Conservation (phyloP, 2,113 vertebrate species). For the Toxotes chatareus region DNA sequence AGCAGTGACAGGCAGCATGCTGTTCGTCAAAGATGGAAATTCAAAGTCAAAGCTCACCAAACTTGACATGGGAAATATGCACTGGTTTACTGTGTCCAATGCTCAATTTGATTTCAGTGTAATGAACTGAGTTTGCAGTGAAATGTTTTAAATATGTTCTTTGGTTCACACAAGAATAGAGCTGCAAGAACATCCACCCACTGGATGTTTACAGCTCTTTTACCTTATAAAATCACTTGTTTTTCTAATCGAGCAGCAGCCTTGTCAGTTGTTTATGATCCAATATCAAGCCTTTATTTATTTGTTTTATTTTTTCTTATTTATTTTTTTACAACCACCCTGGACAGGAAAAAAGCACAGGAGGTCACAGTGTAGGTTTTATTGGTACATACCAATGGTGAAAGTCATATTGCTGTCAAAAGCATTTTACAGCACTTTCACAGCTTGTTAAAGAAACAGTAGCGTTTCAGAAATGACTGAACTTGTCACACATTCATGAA, state of each 20-base stretch:
- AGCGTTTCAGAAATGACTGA: slow-evolving; percentile 39
- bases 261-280: slow-evolving; percentile 74
- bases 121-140: neutral
- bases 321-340: slow-evolving; percentile 70
- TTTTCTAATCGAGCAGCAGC: slow-evolving; percentile 57
- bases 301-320: too few relatives aligned
- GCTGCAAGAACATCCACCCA: neutral
- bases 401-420: slow-evolving; percentile 61
- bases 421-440: slow-evolving; percentile 56
- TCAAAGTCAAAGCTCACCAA: neutral
- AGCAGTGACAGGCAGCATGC: too few relatives aligned
- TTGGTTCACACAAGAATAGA: slow-evolving; percentile 8
- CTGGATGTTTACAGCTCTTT: slow-evolving; percentile 58
- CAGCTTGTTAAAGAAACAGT: slow-evolving; percentile 49
- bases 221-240: slow-evolving; percentile 58
- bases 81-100: neutral
- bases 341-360: slow-evolving; percentile 28
- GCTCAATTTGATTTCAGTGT: neutral
- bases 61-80: neutral
- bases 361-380: slow-evolving; percentile 68
- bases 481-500: slow-evolving; percentile 17
- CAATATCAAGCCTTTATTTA: slow-evolving; percentile 66
- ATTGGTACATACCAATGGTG: slow-evolving; percentile 59
- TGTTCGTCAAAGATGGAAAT: too few relatives aligned
- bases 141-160: neutral